Conservation (phyloP, 2,113 vertebrate species). For the Scomber japonicus region DNA sequence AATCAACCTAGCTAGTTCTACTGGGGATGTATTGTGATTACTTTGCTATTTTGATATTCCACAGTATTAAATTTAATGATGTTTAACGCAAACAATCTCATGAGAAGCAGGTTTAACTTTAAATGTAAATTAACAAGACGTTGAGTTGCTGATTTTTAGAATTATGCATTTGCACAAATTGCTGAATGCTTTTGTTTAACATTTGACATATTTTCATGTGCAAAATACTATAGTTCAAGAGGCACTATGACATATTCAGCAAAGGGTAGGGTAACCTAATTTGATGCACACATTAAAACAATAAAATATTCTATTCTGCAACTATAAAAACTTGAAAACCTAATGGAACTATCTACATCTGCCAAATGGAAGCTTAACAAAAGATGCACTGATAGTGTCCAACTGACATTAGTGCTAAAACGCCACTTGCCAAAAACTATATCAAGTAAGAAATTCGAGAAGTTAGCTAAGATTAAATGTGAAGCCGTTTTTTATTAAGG, state of each 20-base stretch:
- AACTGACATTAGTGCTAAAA: conserved; percentile 83
- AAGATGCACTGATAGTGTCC: conserved; percentile 77
- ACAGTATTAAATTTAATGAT: conserved; percentile 25
- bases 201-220: not conserved
- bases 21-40: conserved; percentile 32
- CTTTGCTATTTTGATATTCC: conserved; percentile 39
- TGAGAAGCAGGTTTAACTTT: conserved; percentile 5
- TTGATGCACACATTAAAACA: conserved; percentile 11
- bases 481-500: conserved; percentile 88
- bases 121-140: conserved; percentile 8
- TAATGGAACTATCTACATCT: conserved; percentile 34
- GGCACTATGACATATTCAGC: not conserved
- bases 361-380: conserved; percentile 78
- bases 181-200: not conserved
- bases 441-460: conserved; percentile 86
- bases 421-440: conserved; percentile 84
- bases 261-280: not conserved
- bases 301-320: conserved; percentile 26
- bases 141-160: not conserved
- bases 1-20: conserved; percentile 45
- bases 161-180: not conserved
- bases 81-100: conserved; percentile 19
- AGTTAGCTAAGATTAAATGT: conserved; percentile 84
- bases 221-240: not conserved
- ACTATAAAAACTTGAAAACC: conserved; percentile 36